phyloP scores from a whole-genome alignment of 2,113 vertebrate species.

The Cinclus mexicanus region DNA sequence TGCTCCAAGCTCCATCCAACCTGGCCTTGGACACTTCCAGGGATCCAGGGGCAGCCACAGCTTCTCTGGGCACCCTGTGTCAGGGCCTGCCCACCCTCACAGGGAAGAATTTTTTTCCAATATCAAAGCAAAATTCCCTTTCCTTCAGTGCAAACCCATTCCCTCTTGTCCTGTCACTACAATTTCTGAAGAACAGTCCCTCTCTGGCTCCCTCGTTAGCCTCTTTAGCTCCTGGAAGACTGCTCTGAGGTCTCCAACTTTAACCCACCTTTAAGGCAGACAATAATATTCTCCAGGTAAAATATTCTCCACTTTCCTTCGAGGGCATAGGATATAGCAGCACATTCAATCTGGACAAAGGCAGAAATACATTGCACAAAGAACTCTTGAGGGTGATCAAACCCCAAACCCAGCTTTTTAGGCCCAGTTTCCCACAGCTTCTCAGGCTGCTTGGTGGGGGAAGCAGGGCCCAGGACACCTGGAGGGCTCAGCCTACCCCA shows the following conservation, averaged over 20 bases:
- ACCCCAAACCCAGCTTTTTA: not conserved
- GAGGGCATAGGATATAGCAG: fast-evolving
- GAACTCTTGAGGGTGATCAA: not conserved
- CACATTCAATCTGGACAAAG: fast-evolving
- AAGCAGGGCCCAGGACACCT: not conserved
- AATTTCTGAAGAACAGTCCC: fast-evolving
- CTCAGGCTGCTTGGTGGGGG: not conserved
- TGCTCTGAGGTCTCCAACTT: not conserved
- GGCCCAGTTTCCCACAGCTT: not conserved
- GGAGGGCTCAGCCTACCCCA: not conserved
- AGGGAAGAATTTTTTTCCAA: not conserved
- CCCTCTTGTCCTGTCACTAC: not conserved
- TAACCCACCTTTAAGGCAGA: not conserved
- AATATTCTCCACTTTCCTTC: not conserved
- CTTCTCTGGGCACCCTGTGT: not conserved
- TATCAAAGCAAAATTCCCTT: not conserved
- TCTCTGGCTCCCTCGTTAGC: not conserved
- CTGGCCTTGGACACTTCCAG: not conserved
- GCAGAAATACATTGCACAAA: fast-evolving
- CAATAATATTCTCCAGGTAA: not conserved
- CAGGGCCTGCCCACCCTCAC: not conserved
- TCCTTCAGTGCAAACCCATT: not conserved
- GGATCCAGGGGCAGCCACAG: not conserved
- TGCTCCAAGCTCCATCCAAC: fast-evolving
- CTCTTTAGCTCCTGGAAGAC: not conserved